Conservation (phyloP, 1,140 invertebrate species). For the Colletes gigas region DNA sequence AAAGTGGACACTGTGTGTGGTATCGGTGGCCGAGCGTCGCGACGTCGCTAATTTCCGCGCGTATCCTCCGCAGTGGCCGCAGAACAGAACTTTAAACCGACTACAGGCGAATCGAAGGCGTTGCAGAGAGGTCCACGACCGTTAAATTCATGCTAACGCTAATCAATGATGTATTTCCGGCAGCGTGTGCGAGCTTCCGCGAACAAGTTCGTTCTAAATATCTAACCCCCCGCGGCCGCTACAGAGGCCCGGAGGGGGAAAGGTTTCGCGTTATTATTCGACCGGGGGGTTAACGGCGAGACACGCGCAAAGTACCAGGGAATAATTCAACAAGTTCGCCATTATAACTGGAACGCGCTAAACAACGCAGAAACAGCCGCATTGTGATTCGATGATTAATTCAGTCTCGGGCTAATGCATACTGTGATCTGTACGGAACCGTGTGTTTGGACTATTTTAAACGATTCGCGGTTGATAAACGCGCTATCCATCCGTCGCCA, state of each 20-base stretch:
- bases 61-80: background rate
- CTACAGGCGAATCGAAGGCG: background rate
- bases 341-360: slow-evolving; percentile 55
- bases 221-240: slow-evolving; percentile 36
- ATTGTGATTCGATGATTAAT: slow-evolving; percentile 56
- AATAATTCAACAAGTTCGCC: slow-evolving; percentile 58
- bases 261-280: slow-evolving; percentile 34
- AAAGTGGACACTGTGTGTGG: background rate
- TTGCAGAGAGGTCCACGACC: slow-evolving; percentile 3
- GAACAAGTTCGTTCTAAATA: slow-evolving; percentile 52
- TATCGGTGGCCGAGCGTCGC: background rate
- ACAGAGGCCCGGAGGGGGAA: slow-evolving; percentile 5
- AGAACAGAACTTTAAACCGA: background rate
- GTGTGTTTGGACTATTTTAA: slow-evolving; percentile 11
- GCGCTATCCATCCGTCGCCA: background rate
- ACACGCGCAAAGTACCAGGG: slow-evolving; percentile 39
- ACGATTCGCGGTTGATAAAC: background rate
- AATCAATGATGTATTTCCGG: slow-evolving; percentile 59
- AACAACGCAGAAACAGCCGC: slow-evolving; percentile 56
- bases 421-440: slow-evolving; percentile 15
- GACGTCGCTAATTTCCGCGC: background rate
- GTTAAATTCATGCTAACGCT: slow-evolving; percentile 44
- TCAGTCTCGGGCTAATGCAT: slow-evolving; percentile 48
- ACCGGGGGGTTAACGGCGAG: slow-evolving; percentile 13
- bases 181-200: slow-evolving; percentile 13